Evolutionary conservation across 2,797 vertebrate species (phyloP).

Genomic region (Sternotherus odoratus): DNA sequence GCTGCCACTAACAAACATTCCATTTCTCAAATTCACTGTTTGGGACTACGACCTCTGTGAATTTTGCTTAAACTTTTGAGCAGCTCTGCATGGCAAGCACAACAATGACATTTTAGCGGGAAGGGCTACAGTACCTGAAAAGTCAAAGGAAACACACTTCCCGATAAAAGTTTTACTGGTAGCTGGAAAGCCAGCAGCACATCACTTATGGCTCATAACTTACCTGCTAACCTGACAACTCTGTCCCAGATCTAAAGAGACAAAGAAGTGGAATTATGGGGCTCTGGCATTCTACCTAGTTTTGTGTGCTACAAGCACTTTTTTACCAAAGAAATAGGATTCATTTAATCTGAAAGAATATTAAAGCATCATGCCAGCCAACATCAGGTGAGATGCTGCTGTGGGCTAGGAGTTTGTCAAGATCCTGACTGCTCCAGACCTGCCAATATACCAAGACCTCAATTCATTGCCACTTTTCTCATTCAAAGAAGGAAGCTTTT

Average conservation of each 20-base stretch:
- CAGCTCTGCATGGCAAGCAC: neutral
- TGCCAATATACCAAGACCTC: neutral
- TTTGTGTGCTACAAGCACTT: neutral
- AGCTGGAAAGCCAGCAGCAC: neutral
- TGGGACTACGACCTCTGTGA: neutral
- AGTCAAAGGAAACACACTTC: neutral
- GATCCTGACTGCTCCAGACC: neutral
- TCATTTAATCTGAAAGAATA: neutral
- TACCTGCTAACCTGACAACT: neutral
- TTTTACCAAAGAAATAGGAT: neutral
- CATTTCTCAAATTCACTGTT: neutral
- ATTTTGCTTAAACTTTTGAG: neutral
- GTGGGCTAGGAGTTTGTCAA: neutral
- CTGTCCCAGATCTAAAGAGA: neutral
- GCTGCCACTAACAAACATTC: neutral
- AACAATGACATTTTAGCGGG: neutral
- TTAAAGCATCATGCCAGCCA: neutral
- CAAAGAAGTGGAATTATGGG: neutral
- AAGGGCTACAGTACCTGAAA: rapidly evolving
- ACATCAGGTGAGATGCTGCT: neutral
- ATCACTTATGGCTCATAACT: rapidly evolving
- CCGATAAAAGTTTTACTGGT: neutral
- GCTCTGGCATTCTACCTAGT: neutral
- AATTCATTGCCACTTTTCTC: neutral
- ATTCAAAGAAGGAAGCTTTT: neutral